Evolutionary conservation across 2,113 vertebrate species (phyloP).

Genomic region (Eleginops maclovinus): DNA sequence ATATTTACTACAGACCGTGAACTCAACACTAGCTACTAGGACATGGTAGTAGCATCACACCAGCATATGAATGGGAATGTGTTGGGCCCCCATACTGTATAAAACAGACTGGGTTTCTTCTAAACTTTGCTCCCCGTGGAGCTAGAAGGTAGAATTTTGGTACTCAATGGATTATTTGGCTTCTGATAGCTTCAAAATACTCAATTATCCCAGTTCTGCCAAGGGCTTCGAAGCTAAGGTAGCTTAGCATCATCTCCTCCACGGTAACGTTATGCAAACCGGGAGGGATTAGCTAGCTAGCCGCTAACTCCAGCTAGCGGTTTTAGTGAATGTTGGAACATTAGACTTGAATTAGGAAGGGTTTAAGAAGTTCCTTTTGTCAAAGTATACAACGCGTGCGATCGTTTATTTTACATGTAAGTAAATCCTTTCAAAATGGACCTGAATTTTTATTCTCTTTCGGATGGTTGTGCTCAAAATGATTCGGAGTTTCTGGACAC

Average conservation of each 20-base stretch:
- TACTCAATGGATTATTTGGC: background rate
- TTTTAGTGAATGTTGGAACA: background rate
- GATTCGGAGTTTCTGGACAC: slow-evolving; percentile 79
- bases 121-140: background rate
- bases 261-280: slow-evolving; percentile 23
- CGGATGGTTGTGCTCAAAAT: slow-evolving; percentile 76
- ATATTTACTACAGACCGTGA: slow-evolving; percentile 25
- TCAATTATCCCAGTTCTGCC: fast-evolving
- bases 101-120: slow-evolving; percentile 1
- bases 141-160: background rate
- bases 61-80: slow-evolving; percentile 31
- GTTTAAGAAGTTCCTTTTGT: background rate
- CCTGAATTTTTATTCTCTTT: slow-evolving; percentile 81
- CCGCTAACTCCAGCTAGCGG: slow-evolving; percentile 40
- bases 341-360: background rate
- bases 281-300: slow-evolving; percentile 40
- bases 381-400: background rate
- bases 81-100: slow-evolving; percentile 7
- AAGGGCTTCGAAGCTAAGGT: background rate
- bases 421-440: slow-evolving; percentile 65
- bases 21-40: background rate
- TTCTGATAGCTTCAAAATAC: background rate
- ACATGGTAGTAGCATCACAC: slow-evolving; percentile 1
- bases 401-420: background rate
- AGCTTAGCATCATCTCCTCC: background rate